Base-by-base conservation (phyloP, 2,113 vertebrate species). In the Sakesphorus luctuosus region DNA sequence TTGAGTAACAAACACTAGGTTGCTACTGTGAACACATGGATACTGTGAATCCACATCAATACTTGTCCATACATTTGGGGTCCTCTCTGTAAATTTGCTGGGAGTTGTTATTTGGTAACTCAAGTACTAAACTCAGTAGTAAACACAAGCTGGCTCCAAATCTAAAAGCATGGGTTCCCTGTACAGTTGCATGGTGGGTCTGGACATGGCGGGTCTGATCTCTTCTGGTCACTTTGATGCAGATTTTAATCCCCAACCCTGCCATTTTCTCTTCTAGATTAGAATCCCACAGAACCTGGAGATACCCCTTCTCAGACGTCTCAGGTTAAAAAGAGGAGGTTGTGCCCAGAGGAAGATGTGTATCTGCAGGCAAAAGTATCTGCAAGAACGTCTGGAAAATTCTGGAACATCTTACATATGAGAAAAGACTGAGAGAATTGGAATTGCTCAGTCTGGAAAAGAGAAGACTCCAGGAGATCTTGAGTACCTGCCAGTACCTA, bases 1-100 rank as follows among this genome's bases (percentile, higher is more conserved):
- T 19, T 68, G 36, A 67, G 31, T 18, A 74, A 24, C 7, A 67
- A 44, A 43, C 0, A 23, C 11, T 5, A 6, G 15, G 47, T 9
- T 40, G 12, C 6, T 75, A 28, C 55, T 63, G 9, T 21, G 29
- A 0, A 0, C 12, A 35, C 8, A 15, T 7, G 23, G 40, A 33
- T 71, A 25, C 13, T 59, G 15, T 23, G 18, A 2, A 9, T 75
- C 52, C 19, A 18, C 10, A 15, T 65, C 75, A 67, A 26, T 8
- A 20, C 40, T 38, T 75, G 10, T 5, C 38, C 0, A 0, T 10
- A 18, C 38, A 26, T 77, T 90, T 67, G 10, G 6, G n/a, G 82
- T 52, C 7, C 7, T 65, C 4, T 35, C 31, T 24, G 16, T 38
- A 28, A 53, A 72, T 61, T 8, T 61, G 2, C 6, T 50, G 20